Base-by-base conservation (phyloP, 35 echinoderm and acorn worm species). In the Diadema setosum region DNA sequence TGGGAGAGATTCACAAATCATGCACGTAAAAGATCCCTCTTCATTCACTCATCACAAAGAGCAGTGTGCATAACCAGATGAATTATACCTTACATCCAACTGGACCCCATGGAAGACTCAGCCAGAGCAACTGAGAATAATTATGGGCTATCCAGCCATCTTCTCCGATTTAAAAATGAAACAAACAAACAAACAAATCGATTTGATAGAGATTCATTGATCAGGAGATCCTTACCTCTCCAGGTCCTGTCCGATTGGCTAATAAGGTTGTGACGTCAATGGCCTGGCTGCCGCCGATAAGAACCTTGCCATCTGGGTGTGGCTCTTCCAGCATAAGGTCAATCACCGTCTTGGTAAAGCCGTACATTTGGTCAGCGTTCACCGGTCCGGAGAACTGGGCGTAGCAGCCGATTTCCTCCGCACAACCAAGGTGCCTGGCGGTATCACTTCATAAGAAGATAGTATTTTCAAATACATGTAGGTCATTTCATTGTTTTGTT, bases 291-390 rank as follows among this genome's bases (percentile, higher is more conserved):
- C 75, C 85, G 44, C 76, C 50, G 23, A 93, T 67, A 6, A 93
- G 80, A 20, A 87, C 85, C 75, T 93, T 93, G 36, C 91, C 91
- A 37, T 93, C 85, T 36, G 85, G 84, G 29, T 87, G 73, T 30
- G 80, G 80, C 27, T 88, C 91, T 27, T 88, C 84, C 42, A 88
- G 11, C 91, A 93, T 93, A 16, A 93, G 70, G 16, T 93, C 85
- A 39, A 93, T 16, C 48, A 93, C 42, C 5, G 85, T 86, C 84
- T 83, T 93, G 37, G 58, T 82, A 59, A 93, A 87, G 24, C 65
- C 46, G 78, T 93, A 93, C 39, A 88, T 69, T 57, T 83, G 75
- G 5, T 81, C 50, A 1, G 85, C 35, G 18, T 42, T 46, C 33
- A 57, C 17, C 27, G 75, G 85, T 14, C 91, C 91, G 7, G 91